A percentile compares a stretch with the other conserved stretches of the same genome.
Evolutionary conservation across 2,888 invertebrate genomes (phyloP).

Genomic region (Ochlodes sylvanus): DNA sequence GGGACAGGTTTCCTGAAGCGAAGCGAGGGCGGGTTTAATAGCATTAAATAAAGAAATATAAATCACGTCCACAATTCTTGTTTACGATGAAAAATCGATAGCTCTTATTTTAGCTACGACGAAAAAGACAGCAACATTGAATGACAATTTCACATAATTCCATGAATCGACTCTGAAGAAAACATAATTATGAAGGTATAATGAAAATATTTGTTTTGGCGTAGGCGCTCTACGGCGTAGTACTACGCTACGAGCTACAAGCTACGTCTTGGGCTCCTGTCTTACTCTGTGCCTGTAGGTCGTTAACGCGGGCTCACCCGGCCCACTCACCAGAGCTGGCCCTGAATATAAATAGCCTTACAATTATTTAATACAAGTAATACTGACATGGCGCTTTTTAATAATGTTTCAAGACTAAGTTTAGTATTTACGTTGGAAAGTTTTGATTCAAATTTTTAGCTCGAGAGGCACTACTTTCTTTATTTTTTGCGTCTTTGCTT

Average conservation of each 20-base stretch:
- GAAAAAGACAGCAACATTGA: conserved; percentile 11
- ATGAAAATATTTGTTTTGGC: conserved; percentile 48
- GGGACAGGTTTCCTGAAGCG: too few species aligned
- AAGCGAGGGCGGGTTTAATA: too few species aligned
- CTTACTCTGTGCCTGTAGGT: too few species aligned
- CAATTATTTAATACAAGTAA: conserved; percentile 35
- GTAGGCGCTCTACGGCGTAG: conserved; percentile 64
- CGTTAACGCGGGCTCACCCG: conserved; percentile 31
- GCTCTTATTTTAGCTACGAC: conserved; percentile 3
- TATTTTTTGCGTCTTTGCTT: too few species aligned
- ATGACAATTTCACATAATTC: conserved; percentile 37
- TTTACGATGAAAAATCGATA: conserved; percentile 4
- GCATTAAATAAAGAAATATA: too few species aligned
- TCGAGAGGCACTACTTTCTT: too few species aligned
- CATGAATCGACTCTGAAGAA: conserved; percentile 42
- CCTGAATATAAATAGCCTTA: conserved; percentile 34
- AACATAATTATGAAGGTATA: conserved; percentile 44
- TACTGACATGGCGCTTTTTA: conserved; percentile 25
- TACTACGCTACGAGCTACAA: conserved; percentile 53
- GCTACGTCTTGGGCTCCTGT: conserved; percentile 37
- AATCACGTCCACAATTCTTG: too few species aligned
- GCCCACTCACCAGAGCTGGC: conserved; percentile 22
- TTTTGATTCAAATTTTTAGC: not conserved
- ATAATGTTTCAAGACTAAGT: not conserved
- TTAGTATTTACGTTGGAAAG: not conserved